Evolutionary conservation across 2,113 vertebrate species (phyloP).

Genomic region (Pyrgilauda ruficollis): DNA sequence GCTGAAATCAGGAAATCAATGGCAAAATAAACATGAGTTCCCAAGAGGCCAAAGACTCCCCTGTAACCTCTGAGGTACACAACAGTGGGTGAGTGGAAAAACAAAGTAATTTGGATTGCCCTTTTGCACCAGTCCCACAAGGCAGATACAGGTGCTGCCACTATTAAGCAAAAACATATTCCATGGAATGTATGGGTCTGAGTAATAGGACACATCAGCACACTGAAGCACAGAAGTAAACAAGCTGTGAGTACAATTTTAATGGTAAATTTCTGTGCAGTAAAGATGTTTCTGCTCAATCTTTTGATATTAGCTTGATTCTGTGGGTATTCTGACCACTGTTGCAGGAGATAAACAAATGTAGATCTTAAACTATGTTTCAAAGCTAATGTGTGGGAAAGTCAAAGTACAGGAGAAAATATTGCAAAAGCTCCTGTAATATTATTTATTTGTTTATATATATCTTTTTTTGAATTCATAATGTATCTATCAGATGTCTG

Average conservation of each 20-base stretch:
- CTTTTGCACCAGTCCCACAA: not conserved
- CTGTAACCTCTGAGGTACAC: not conserved
- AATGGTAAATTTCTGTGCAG: not conserved
- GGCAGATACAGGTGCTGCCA: not conserved
- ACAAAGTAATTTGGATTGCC: not conserved
- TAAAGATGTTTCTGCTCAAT: not conserved
- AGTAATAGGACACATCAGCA: not conserved
- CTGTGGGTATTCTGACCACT: not conserved
- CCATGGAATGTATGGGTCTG: not conserved
- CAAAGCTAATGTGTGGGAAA: not conserved
- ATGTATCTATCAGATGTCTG: not conserved
- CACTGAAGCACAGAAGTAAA: not conserved
- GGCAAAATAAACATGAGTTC: not conserved
- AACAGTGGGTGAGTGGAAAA: not conserved
- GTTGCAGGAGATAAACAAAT: not conserved
- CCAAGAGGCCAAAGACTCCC: not conserved
- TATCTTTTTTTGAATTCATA: not conserved
- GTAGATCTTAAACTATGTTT: not conserved
- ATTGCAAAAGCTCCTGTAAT: not conserved
- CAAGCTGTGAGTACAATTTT: not conserved
- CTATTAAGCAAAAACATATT: not conserved
- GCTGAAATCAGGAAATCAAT: not conserved
- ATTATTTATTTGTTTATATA: not conserved
- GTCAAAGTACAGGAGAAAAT: not conserved
- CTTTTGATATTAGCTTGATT: not conserved